Percentiles rank a stretch among this genome's conserved stretches.
phyloP scores from a whole-genome alignment of 2,797 vertebrate species.

The Peromyscus aztecus region DNA sequence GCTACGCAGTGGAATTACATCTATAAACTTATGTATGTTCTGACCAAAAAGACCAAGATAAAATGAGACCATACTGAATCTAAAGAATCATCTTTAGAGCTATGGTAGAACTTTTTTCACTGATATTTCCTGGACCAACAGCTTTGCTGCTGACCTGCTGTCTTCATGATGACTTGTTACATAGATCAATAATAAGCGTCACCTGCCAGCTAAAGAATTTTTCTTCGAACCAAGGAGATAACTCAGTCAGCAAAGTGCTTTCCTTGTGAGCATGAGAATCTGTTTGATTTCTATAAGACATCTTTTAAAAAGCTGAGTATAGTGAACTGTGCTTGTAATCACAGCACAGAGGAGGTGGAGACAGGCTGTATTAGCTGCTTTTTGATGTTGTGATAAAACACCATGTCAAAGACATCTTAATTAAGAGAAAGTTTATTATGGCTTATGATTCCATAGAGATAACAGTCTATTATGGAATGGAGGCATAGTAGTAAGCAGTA shows the following conservation, averaged over 20 bases:
- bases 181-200: neutral
- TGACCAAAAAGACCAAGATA: neutral
- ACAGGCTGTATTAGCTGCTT: neutral
- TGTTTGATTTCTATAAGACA: neutral
- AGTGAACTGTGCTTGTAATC: too few species aligned
- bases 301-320: neutral
- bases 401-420: neutral
- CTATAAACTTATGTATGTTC: too few species aligned
- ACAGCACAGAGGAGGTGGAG: neutral
- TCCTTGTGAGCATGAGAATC: neutral
- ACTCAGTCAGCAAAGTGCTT: neutral
- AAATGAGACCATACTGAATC: neutral
- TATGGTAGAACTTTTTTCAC: neutral
- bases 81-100: neutral
- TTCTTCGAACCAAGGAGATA: neutral
- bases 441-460: neutral
- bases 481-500: neutral
- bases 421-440: neutral
- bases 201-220: neutral
- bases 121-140: neutral
- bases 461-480: neutral
- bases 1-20: too few species aligned
- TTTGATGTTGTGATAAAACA: neutral
- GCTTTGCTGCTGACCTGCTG: neutral
- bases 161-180: neutral